Base-by-base conservation (phyloP, 2,113 vertebrate genomes). In the Amblyornis subalaris region DNA sequence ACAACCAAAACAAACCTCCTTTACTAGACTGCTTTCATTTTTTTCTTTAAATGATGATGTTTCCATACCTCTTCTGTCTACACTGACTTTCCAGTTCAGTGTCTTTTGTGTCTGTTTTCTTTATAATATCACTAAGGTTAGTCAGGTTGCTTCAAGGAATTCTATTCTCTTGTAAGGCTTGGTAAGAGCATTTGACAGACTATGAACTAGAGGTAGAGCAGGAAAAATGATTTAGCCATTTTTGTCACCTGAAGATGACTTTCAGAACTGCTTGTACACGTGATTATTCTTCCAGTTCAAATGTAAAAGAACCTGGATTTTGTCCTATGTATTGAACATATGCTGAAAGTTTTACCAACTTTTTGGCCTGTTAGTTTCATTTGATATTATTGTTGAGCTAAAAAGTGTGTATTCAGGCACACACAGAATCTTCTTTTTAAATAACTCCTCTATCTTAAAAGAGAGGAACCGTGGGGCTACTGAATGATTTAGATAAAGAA, bases 1-100 rank as follows among this genome's bases (percentile, higher is more conserved):
- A 57, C 85, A 85, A 95, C 31, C 62, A 89, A 88, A 94, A 86
- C 73, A 94, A 92, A 85, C 73, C 66, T 90, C 62, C 61, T 87
- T 54, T 82, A 66, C 74, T 66, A 73, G 40, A 21, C 62, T 73
- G 73, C 48, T 72, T 80, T 75, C 2, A 5, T 60, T 84, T 74
- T 55, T 92, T 36, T 15, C 35, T 89, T 61, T 89, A 61, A 76
- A 64, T 87, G 25, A 73, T 84, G 91, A 40, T 64, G 36, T 93
- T 91, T 89, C 62, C 70, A 48, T 78, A 84, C 53, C 31, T 82
- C 31, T 82, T 74, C 83, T 89, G 62, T 62, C 89, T 91, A 24
- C 20, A 9, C 9, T 45, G 48, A 25, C 57, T 89, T 71, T 73
- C n/a, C 73, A 81, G 65, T n/a, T 74, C 45, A 61, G 51, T 14